Evolutionary conservation across 2,113 vertebrate species (phyloP), one percentile per base, ranked within the genome.

Genomic region (Bubo scandiacus): DNA sequence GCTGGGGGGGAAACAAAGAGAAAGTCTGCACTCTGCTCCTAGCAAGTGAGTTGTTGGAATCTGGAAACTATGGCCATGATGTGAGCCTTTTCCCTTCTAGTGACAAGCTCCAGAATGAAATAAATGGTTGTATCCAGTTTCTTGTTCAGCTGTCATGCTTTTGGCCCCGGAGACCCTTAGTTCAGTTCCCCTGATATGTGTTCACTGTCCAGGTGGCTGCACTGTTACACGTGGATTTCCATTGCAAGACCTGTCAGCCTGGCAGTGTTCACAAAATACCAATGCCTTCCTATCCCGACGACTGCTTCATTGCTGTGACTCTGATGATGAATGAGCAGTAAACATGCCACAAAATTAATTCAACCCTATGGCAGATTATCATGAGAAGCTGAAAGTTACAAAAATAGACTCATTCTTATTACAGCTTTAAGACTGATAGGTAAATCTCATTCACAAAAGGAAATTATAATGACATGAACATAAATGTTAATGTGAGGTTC

Each of bases 401-500:
- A 95, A 96, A 96, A 97, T 75, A 96, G 77, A 73, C 74, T 90
- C 59, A 51, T 96, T 96, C 78, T 94, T 95, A 94, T 95, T 97
- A 97, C 86, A 96, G 81, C 58, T 89, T 93, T 92, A 65, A 96
- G 83, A 96, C 94, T 93, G 66, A 97, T 92, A 97, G 90, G 88
- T 91, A 95, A 97, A 78, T 92, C 94, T 97, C 93, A 94, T 88
- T 97, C 86, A 86, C 95, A 97, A 97, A 95, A 96, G 88, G 91
- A 97, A 97, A 95, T 86, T 85, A 49, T 97, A 97, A 97, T 93
- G 95, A 92, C 86, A 95, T 15, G n/a, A 97, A 96, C 95, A 97
- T 95, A 98, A 98, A 98, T 92, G 96, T 96, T 96, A 97, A 97
- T 96, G 78, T 95, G 91, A 96, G 66, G 75, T 91, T 98, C 90